Evolutionary conservation across 2,888 invertebrate genomes (phyloP).

Genomic region (Pseudolycoriella hygida): DNA sequence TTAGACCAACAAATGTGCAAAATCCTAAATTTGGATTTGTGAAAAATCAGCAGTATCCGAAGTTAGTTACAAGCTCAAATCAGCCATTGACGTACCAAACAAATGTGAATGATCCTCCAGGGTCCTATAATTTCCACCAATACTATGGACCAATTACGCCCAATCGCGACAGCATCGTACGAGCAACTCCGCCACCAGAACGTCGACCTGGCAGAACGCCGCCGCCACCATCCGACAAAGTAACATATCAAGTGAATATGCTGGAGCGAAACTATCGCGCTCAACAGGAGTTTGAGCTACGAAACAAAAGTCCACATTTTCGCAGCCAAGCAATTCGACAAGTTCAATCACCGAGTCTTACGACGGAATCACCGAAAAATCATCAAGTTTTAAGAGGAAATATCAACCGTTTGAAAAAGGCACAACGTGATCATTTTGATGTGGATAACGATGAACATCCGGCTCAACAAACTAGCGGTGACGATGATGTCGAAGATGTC

Average conservation of each 20-base stretch:
- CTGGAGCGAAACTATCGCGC: not conserved
- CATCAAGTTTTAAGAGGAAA: not conserved
- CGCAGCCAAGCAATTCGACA: not conserved
- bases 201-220: not conserved
- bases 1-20: too few species aligned
- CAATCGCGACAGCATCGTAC: not conserved
- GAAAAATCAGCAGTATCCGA: not conserved
- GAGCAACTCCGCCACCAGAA: not conserved
- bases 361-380: not conserved
- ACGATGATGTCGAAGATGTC: not conserved
- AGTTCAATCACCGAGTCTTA: not conserved
- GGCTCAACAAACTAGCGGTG: not conserved
- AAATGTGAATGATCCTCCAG: not conserved
- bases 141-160: not conserved
- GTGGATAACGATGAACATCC: not conserved
- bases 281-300: not conserved
- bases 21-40: not conserved
- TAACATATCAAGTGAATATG: not conserved
- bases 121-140: not conserved
- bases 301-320: not conserved
- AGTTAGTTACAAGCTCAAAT: not conserved
- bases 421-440: not conserved
- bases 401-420: not conserved
- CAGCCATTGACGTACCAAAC: not conserved
- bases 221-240: not conserved